Evolutionary conservation across 2,888 invertebrate genomes (phyloP).

Genomic region (Hoplodrina blanda): DNA sequence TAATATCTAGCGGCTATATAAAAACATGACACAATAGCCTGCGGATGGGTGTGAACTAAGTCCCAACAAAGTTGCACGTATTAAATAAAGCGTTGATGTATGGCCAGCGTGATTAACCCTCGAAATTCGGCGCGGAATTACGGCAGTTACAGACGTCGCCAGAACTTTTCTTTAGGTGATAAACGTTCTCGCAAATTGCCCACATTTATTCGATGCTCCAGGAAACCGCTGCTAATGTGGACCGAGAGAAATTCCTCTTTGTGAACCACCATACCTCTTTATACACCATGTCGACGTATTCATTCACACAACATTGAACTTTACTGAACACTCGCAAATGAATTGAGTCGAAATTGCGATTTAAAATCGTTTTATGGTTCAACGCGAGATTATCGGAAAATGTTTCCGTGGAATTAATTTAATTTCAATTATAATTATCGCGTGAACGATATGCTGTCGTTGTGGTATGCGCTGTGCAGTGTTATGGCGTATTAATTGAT

Average conservation of each 20-base stretch:
- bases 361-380: constrained; percentile 78
- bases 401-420: constrained; percentile 74
- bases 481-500: constrained; percentile 52
- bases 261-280: constrained; percentile 65
- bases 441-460: constrained; percentile 69
- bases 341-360: constrained; percentile 75
- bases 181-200: constrained; percentile 88
- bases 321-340: constrained; percentile 76
- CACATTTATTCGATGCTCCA: constrained; percentile 85
- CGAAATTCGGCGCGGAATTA: constrained; percentile 83
- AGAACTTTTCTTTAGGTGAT: constrained; percentile 89
- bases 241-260: constrained; percentile 78
- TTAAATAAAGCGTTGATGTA: constrained; percentile 85
- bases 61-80: constrained; percentile 79
- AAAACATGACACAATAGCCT: constrained; percentile 60
- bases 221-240: constrained; percentile 84
- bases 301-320: constrained; percentile 78
- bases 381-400: constrained; percentile 76
- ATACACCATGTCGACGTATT: constrained; percentile 71
- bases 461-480: constrained; percentile 51
- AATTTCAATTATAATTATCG: constrained; percentile 77
- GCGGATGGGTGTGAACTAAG: constrained; percentile 68
- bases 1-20: constrained; percentile 61
- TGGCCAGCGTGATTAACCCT: constrained; percentile 84
- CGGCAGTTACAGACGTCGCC: constrained; percentile 85